Evolutionary conservation across 2,888 invertebrate genomes (phyloP), one percentile per base, ranked within the genome.

Genomic region (Catocala fraxini): DNA sequence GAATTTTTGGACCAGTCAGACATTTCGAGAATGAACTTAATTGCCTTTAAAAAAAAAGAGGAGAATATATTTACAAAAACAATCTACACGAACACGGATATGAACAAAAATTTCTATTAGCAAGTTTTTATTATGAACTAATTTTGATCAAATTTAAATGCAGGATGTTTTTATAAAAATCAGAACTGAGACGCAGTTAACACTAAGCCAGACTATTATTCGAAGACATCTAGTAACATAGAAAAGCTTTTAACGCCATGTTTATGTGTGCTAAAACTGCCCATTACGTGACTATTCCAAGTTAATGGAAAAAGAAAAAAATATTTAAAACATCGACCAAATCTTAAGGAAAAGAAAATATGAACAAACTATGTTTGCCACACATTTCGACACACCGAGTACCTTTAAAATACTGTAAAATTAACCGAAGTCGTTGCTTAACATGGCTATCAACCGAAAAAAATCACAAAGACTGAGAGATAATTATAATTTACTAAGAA

Each of bases 161-260:
- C 35, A 35, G 35, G 35, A 45, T 12, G 15, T 10, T 52, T 34
- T 25, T 12, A 34, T 54, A 46, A 51, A 54, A 59, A 59, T 71
- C 57, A 25, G 9, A 51, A 53, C 41, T 34, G 11, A 58, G 42
- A 51, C 46, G 48, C 43, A 54, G 53, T 68, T 60, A 52, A 72
- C 65, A 62, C 25, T 43, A 52, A 48, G 53, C 41, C 46, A 42
- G 46, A 51, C 39, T 58, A 43, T 54, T 60, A 56, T 59, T 61
- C 13, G 42, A 13, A 58, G 45, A 58, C 13, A 49, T 57, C n/a
- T 43, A 6, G 42, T 57, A 54, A 75, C 73, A 74, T 45, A 59
- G 72, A 65, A 78, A 77, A 70, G 75, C 72, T 81, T 81, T 80
- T 78, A 80, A 71, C 71, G 57, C 60, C 58, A 59, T 66, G 65